Evolutionary conservation across 1,140 invertebrate genomes (phyloP).

Genomic region (Drusus annulatus): DNA sequence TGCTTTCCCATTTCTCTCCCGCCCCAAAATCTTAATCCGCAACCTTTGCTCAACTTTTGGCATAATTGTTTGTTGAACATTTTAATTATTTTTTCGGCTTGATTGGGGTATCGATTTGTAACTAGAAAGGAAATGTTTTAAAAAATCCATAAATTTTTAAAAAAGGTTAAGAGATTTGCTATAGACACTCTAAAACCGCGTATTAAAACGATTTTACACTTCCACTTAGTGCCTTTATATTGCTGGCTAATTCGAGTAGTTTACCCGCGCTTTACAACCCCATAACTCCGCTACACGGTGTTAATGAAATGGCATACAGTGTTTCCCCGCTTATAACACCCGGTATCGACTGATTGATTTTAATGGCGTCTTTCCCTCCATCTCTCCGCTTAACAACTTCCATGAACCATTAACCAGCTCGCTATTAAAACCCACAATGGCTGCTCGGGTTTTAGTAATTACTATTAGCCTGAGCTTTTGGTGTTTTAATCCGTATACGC

Average conservation of each 20-base stretch:
- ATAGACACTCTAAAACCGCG: too few species aligned
- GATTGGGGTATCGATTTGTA: too few species aligned
- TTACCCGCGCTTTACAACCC: not conserved
- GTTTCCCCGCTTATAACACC: not conserved
- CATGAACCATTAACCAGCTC: constrained; percentile 18
- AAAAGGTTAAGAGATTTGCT: too few species aligned
- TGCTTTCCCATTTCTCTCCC: too few species aligned
- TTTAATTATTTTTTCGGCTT: too few species aligned
- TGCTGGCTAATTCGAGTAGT: not conserved
- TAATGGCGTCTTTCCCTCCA: constrained; percentile 20
- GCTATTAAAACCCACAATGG: not conserved
- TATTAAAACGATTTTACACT: not conserved
- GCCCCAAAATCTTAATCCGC: too few species aligned
- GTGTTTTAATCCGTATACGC: too few species aligned
- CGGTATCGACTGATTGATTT: constrained; percentile 22
- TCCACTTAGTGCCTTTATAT: not conserved
- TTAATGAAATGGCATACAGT: constrained; percentile 29
- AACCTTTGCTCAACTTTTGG: too few species aligned
- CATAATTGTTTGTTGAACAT: too few species aligned
- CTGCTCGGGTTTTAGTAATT: not conserved
- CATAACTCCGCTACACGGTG: constrained; percentile 9
- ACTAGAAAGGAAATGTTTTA: too few species aligned
- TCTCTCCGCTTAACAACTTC: constrained; percentile 7
- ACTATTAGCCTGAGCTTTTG: too few species aligned
- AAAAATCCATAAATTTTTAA: too few species aligned